A percentile compares a stretch with the other conserved stretches of the same genome.
Conservation (phyloP, 2,113 vertebrate species). For the Corydoras sp. region DNA sequence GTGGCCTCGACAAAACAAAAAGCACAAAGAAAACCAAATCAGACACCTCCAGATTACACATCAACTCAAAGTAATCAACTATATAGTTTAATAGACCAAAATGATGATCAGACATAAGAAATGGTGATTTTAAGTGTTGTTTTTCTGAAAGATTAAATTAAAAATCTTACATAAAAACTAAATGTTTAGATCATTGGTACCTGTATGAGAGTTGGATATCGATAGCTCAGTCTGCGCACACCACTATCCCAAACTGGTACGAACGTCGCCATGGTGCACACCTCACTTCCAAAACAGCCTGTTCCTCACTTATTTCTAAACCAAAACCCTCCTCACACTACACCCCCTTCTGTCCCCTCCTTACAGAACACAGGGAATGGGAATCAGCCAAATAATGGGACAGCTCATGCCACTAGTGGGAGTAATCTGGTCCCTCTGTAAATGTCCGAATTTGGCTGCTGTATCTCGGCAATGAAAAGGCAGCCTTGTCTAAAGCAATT, state of each 20-base stretch:
- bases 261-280: background rate
- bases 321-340: background rate
- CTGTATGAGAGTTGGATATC: conserved; percentile 49
- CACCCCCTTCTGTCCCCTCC: background rate
- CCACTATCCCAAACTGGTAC: conserved; percentile 40
- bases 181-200: conserved; percentile 40
- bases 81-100: no score
- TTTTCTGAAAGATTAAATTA: no score
- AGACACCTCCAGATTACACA: no score
- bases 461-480: conserved; percentile 46
- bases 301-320: background rate
- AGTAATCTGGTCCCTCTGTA: conserved; percentile 5
- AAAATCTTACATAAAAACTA: no score
- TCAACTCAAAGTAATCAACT: no score
- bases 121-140: no score
- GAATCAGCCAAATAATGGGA: background rate
- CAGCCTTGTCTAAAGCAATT: conserved; percentile 68
- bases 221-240: conserved; percentile 43
- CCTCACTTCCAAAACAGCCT: conserved; percentile 15
- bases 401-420: background rate
- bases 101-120: no score
- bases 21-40: no score
- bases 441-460: conserved; percentile 9
- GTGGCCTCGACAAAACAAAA: no score
- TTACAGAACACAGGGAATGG: background rate